Percentiles rank a stretch among this genome's conserved stretches.
phyloP scores from a whole-genome alignment of 2,113 vertebrate species.

The Condylura cristata region DNA sequence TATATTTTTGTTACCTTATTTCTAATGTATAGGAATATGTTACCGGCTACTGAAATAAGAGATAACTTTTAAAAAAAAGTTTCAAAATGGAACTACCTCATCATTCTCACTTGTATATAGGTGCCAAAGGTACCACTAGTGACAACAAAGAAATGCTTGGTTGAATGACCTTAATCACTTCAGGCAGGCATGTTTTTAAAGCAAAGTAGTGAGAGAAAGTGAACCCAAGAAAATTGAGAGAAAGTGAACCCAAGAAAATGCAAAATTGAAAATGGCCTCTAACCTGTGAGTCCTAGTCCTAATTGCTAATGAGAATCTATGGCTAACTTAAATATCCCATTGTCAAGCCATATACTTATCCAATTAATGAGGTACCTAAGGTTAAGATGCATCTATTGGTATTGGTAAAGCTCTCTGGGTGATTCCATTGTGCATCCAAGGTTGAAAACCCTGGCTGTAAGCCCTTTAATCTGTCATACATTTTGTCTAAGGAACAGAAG shows the following conservation, averaged over 20 bases:
- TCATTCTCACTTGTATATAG: neutral
- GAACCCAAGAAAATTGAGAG: neutral
- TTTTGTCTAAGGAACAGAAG: neutral
- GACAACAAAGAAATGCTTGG: neutral
- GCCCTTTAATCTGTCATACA: neutral
- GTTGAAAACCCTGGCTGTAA: neutral
- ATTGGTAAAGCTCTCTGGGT: neutral
- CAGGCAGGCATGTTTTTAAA: neutral
- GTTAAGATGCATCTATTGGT: neutral
- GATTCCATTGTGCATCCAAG: neutral
- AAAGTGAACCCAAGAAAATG: neutral
- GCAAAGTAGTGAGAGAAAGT: neutral
- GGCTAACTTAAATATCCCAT: neutral
- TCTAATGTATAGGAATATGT: neutral
- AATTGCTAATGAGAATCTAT: neutral
- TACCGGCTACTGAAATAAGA: constrained; percentile 26
- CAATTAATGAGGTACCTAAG: neutral
- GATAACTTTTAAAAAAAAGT: neutral
- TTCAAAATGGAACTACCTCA: neutral
- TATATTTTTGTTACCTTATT: neutral
- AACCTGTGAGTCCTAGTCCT: neutral
- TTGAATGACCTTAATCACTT: neutral
- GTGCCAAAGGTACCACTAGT: neutral
- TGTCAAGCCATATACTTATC: neutral
- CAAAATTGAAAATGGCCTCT: neutral